phyloP scores from a whole-genome alignment of 1,140 invertebrate genomes.

The Orius laevigatus region DNA sequence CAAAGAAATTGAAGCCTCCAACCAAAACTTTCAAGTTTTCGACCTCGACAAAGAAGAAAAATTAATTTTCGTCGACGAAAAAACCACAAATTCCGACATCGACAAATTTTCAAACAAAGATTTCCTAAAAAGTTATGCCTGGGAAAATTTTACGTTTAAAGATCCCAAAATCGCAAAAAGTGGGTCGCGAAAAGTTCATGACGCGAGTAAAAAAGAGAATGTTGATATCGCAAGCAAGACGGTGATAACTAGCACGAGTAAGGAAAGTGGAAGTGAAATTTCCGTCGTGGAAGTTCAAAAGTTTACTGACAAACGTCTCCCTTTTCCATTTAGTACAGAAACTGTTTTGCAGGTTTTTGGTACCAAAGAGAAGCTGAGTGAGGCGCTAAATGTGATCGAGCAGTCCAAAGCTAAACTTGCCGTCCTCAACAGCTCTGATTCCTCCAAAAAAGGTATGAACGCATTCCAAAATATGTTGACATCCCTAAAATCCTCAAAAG shows the following conservation, averaged over 20 bases:
- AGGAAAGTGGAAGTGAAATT: not conserved
- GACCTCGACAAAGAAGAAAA: too few relatives aligned
- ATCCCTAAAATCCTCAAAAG: too few relatives aligned
- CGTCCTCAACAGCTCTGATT: not conserved
- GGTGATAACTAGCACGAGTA: not conserved
- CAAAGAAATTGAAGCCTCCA: not conserved
- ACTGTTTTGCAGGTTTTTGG: constrained; percentile 6
- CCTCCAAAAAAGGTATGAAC: not conserved
- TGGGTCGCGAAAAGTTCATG: too few relatives aligned
- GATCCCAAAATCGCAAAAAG: too few relatives aligned
- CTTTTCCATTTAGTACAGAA: constrained; percentile 7
- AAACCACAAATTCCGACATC: too few relatives aligned
- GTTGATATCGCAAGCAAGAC: not conserved
- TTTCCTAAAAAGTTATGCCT: too few relatives aligned
- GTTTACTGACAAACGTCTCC: not conserved
- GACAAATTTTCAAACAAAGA: too few relatives aligned
- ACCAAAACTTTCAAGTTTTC: not conserved
- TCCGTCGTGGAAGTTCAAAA: not conserved
- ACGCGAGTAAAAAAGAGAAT: not conserved
- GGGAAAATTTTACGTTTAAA: too few relatives aligned
- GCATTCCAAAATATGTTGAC: too few relatives aligned
- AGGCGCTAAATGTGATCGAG: not conserved
- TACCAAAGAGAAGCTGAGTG: not conserved
- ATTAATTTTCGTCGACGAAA: too few relatives aligned
- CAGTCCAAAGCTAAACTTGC: not conserved